These are phyloP conservation scores for Micropterix aruncella DNA, from an alignment of 2,888 invertebrate genomes.

Conservation along the genomic window DNA sequence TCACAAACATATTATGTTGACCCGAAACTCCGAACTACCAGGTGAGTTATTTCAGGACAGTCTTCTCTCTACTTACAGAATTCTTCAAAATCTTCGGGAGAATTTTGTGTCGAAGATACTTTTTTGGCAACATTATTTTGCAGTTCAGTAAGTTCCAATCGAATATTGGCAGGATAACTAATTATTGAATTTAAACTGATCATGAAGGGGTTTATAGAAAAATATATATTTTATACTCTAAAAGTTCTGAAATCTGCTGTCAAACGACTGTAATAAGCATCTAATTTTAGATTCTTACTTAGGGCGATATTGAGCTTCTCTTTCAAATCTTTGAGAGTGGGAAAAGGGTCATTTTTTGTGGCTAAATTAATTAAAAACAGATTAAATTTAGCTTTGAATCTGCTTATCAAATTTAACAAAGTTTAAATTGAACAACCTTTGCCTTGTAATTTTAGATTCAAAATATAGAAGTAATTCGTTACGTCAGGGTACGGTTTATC, in stretches of 20 bases:
- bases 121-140: slow-evolving; percentile 7
- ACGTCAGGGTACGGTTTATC: slow-evolving; percentile 4
- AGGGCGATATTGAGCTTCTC: too few relatives aligned
- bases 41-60: slow-evolving; percentile 1
- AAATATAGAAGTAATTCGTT: slow-evolving; percentile 6
- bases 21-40: slow-evolving; percentile 7
- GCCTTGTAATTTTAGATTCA: slow-evolving; percentile 6
- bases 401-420: slow-evolving; percentile 5
- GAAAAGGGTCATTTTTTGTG: too few relatives aligned
- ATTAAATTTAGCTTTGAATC: slow-evolving; percentile 1
- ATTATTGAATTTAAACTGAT: slow-evolving; percentile 5
- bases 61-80: neutral
- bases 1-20: slow-evolving; percentile 8
- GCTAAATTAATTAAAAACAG: slow-evolving; percentile 1
- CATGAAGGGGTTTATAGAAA: neutral
- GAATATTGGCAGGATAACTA: slow-evolving; percentile 8
- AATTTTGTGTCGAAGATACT: slow-evolving; percentile 5
- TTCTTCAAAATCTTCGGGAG: slow-evolving; percentile 2
- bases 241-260: slow-evolving; percentile 4
- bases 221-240: slow-evolving; percentile 1
- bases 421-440: slow-evolving; percentile 7
- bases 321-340: too few relatives aligned
- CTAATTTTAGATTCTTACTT: slow-evolving; percentile 7
- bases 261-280: slow-evolving; percentile 6
- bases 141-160: slow-evolving; percentile 7